phyloP scores from a whole-genome alignment of 2,797 vertebrate species.

The Xenops minutus region DNA sequence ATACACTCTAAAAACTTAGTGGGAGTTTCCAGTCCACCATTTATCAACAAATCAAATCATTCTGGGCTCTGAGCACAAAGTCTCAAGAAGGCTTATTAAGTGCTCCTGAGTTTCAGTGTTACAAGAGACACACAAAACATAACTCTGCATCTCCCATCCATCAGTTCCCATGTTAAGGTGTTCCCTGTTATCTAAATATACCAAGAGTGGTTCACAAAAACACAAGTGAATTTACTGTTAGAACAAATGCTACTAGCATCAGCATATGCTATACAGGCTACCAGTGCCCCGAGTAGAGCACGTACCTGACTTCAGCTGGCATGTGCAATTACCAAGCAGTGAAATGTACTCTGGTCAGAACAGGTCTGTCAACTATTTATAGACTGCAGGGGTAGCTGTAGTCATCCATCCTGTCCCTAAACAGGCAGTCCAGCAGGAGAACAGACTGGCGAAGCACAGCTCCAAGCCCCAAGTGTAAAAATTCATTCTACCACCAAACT shows the following conservation, averaged over 20 bases:
- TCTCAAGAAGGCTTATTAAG: neutral
- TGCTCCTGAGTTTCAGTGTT: neutral
- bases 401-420: neutral
- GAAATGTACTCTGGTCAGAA: neutral
- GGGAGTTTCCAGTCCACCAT: neutral
- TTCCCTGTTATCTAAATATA: neutral
- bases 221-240: fast-evolving
- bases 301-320: neutral
- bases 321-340: neutral
- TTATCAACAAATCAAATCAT: neutral
- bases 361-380: neutral
- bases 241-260: neutral
- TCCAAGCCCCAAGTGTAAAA: neutral
- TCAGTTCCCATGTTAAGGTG: neutral
- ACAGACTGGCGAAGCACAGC: neutral
- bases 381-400: neutral
- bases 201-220: neutral
- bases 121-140: neutral
- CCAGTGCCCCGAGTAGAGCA: neutral
- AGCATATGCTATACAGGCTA: neutral
- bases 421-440: fast-evolving
- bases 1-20: neutral
- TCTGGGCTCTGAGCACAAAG: fast-evolving
- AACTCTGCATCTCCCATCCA: neutral
- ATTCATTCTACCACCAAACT: neutral